Evolutionary conservation across 2,797 vertebrate genomes (phyloP).

Genomic region (Ambastaia sidthimunki): DNA sequence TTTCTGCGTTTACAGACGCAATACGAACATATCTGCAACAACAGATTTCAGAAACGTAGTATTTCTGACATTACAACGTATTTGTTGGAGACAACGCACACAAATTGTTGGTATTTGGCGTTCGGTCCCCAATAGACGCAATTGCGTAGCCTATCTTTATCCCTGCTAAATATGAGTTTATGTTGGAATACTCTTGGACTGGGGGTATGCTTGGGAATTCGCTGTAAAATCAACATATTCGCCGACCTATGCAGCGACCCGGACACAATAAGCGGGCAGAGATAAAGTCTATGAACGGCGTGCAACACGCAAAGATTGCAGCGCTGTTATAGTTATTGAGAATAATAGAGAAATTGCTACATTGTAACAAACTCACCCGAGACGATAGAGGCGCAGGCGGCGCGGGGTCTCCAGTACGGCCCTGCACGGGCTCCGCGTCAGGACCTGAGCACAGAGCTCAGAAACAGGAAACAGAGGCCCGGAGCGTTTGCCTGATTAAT

Average conservation of each 20-base stretch:
- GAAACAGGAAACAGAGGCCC: constrained; percentile 76
- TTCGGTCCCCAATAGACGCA: constrained; percentile 59
- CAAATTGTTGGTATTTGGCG: constrained; percentile 13
- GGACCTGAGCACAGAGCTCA: constrained; percentile 83
- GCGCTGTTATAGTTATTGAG: constrained; percentile 83
- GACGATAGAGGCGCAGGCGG: constrained; percentile 96
- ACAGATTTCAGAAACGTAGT: constrained; percentile 73
- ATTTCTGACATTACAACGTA: constrained; percentile 53
- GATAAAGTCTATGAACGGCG: constrained; percentile 60
- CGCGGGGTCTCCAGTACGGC: constrained; percentile 97
- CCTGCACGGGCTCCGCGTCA: constrained; percentile 95
- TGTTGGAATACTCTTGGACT: constrained; percentile 86
- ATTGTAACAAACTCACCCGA: constrained; percentile 99
- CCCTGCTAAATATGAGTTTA: constrained; percentile 83
- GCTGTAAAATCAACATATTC: constrained; percentile 73
- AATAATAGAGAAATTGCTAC: constrained; percentile 93
- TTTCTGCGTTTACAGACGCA: constrained; percentile 67
- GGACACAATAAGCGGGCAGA: constrained; percentile 59
- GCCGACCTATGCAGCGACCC: constrained; percentile 64
- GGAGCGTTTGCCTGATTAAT: constrained; percentile 71
- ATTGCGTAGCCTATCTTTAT: constrained; percentile 74
- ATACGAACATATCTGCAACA: constrained; percentile 77
- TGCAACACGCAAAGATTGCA: constrained; percentile 72
- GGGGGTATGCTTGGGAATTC: constrained; percentile 87
- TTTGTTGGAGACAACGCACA: constrained; percentile 34